Conservation (phyloP, 1,140 invertebrate species). For the Leptopilina boulardi region DNA sequence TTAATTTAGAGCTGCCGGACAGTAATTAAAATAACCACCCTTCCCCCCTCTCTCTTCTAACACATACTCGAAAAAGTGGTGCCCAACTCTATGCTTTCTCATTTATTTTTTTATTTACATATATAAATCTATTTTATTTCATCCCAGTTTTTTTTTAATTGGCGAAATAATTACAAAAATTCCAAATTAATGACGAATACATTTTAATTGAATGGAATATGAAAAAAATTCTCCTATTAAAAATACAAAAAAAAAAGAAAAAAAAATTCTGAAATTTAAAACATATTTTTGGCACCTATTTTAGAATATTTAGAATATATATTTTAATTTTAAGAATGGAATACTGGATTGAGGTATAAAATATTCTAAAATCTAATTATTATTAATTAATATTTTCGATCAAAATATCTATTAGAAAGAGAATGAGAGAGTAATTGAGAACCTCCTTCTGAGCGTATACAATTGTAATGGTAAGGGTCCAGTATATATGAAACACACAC, state of each 20-base stretch:
- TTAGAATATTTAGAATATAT: too few relatives aligned
- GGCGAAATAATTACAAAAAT: constrained; percentile 7
- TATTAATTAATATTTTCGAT: too few relatives aligned
- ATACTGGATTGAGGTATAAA: too few relatives aligned
- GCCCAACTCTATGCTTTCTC: constrained; percentile 57
- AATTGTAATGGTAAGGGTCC: constrained; percentile 58
- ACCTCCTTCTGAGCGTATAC: constrained; percentile 59
- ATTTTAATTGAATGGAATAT: not conserved
- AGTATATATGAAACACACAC: too few relatives aligned
- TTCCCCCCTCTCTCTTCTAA: constrained; percentile 47
- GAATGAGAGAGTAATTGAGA: too few relatives aligned
- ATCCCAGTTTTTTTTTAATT: not conserved
- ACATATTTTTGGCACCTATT: too few relatives aligned
- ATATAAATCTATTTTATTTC: not conserved
- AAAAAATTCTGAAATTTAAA: too few relatives aligned
- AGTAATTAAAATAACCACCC: constrained; percentile 77
- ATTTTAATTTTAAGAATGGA: too few relatives aligned
- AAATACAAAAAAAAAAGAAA: too few relatives aligned
- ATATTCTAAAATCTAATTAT: too few relatives aligned
- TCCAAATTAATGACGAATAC: not conserved
- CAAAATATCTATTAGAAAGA: too few relatives aligned
- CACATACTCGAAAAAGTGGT: constrained; percentile 69
- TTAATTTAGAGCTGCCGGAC: constrained; percentile 72
- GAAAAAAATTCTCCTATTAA: not conserved
- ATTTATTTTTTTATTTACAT: not conserved